Evolutionary conservation across 2,797 vertebrate genomes (phyloP).

Genomic region (Ctenochaetus hawaiiensis): DNA sequence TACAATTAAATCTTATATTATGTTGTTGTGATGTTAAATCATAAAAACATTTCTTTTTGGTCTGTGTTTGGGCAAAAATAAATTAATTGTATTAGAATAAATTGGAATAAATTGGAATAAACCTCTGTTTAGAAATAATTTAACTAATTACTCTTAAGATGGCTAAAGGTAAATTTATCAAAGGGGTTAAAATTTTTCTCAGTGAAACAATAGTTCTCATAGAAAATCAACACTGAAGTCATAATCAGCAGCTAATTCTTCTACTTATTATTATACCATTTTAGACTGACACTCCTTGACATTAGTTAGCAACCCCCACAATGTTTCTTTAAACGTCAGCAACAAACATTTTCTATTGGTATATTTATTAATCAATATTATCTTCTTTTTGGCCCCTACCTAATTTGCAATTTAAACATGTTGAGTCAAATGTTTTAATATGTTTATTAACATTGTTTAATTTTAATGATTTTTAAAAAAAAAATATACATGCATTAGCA

Average conservation of each 20-base stretch:
- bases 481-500: fast-evolving
- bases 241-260: slow-evolving; percentile 7
- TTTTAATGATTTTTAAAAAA: not conserved
- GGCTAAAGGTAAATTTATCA: not conserved
- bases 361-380: not conserved
- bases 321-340: not conserved
- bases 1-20: not conserved
- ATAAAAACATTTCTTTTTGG: not conserved
- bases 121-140: not conserved
- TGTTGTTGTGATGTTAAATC: not conserved
- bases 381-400: not conserved
- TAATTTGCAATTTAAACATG: not conserved
- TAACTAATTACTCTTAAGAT: slow-evolving; percentile 9
- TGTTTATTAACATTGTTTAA: not conserved
- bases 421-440: not conserved
- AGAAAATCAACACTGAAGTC: slow-evolving; percentile 18
- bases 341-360: not conserved
- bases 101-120: not conserved
- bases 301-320: not conserved
- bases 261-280: not conserved
- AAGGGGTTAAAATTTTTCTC: too few species aligned
- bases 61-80: not conserved
- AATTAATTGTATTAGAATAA: not conserved
- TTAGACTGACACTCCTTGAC: not conserved
- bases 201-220: not conserved